Percentiles rank a stretch among this genome's conserved stretches.
These are phyloP conservation scores for Ditylenchus weischeri DNA, from an alignment of 2,888 invertebrate genomes.

Conservation along the genomic window DNA sequence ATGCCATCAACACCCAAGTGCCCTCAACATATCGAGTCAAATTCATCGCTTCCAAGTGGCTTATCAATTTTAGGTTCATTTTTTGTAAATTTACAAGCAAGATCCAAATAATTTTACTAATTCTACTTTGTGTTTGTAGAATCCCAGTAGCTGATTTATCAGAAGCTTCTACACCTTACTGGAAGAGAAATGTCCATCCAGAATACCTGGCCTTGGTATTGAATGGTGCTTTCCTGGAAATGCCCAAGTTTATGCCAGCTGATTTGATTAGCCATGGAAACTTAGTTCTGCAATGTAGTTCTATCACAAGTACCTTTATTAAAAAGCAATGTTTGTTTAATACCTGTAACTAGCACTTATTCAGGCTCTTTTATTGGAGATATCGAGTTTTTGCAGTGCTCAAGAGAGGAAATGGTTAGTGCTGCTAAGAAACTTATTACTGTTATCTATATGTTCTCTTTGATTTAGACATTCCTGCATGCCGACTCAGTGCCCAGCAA, in stretches of 20 bases:
- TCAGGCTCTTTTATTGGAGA: conserved; percentile 32
- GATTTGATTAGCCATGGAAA: conserved; percentile 19
- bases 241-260: conserved; percentile 34
- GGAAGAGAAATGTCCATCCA: conserved; percentile 41
- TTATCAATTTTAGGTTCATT: conserved; percentile 29
- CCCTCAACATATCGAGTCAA: conserved; percentile 20
- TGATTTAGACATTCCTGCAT: conserved; percentile 4
- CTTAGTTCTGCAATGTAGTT: conserved; percentile 24
- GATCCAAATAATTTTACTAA: too few relatives aligned
- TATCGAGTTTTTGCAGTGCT: conserved; percentile 20
- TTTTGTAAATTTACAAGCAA: neutral
- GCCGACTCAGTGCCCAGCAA: conserved; percentile 3
- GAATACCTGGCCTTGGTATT: conserved; percentile 43
- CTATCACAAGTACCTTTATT: conserved; percentile 22
- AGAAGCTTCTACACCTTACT: conserved; percentile 19
- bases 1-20: conserved; percentile 16
- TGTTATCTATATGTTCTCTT: neutral
- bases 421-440: neutral
- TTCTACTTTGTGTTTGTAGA: conserved; percentile 2
- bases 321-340: neutral
- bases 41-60: conserved; percentile 33
- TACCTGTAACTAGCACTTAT: neutral
- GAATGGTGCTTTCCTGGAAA: conserved; percentile 33
- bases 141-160: conserved; percentile 31
- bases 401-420: conserved; percentile 20